phyloP scores from a whole-genome alignment of 1,140 invertebrate species.

The Eurosta solidaginis region DNA sequence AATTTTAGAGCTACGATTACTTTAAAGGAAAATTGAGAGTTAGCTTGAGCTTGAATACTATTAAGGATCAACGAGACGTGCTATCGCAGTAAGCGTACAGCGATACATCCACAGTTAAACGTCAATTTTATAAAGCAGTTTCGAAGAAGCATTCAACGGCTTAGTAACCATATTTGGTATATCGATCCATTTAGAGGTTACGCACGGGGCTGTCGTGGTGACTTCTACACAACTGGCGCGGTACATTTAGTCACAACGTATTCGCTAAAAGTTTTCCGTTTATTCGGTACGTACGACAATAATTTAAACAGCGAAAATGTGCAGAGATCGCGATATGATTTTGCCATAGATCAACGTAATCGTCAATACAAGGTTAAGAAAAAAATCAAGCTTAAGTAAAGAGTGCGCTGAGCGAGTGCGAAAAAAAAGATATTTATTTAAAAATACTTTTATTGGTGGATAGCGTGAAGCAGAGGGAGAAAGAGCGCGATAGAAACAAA shows the following conservation, averaged over 20 bases:
- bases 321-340: slow-evolving; percentile 62
- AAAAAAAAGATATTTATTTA: not conserved
- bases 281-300: slow-evolving; percentile 53
- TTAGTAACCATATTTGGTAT: not conserved
- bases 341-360: slow-evolving; percentile 59
- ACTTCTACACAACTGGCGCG: slow-evolving; percentile 29
- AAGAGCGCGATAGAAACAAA: not conserved
- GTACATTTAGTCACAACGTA: slow-evolving; percentile 59
- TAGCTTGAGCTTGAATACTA: too few relatives aligned
- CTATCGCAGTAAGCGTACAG: not conserved
- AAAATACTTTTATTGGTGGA: not conserved
- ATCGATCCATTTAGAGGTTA: not conserved
- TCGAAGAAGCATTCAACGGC: not conserved
- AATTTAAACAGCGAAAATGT: slow-evolving; percentile 60
- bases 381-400: slow-evolving; percentile 54
- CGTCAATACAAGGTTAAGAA: slow-evolving; percentile 59
- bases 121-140: not conserved
- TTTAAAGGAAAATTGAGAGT: too few relatives aligned
- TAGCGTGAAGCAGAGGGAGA: not conserved
- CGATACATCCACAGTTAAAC: not conserved
- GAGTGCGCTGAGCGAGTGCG: not conserved
- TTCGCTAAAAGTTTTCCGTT: slow-evolving; percentile 56
- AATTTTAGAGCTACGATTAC: too few relatives aligned
- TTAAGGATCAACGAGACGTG: not conserved
- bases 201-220: not conserved